Evolutionary conservation across 2,113 vertebrate species (phyloP).

Genomic region (Regulus satrapa): DNA sequence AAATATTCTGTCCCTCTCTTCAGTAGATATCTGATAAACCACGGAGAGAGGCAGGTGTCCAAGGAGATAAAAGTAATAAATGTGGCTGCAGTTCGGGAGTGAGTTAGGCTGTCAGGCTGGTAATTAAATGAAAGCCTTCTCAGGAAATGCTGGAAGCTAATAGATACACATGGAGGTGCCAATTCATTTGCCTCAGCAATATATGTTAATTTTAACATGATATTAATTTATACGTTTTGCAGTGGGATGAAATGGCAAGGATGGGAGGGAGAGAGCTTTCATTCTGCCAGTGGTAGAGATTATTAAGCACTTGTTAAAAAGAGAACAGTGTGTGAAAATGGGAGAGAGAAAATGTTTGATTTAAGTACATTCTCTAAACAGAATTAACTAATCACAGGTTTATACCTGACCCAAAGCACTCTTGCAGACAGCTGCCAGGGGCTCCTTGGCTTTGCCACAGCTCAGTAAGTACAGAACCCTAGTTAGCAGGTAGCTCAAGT

Average conservation of each 20-base stretch:
- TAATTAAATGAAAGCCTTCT: slow-evolving; percentile 47
- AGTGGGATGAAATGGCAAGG: background rate
- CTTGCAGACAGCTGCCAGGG: background rate
- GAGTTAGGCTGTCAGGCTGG: slow-evolving; percentile 15
- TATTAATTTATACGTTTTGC: slow-evolving; percentile 15
- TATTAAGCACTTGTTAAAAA: background rate
- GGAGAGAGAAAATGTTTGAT: background rate
- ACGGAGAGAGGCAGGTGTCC: background rate
- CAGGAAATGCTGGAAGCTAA: slow-evolving; percentile 34
- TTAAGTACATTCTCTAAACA: background rate
- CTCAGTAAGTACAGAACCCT: background rate
- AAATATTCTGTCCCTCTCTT: slow-evolving; percentile 13
- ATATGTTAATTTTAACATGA: slow-evolving; percentile 28
- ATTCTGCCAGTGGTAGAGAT: background rate
- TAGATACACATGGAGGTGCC: background rate
- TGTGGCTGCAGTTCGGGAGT: background rate
- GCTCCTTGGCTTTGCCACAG: background rate
- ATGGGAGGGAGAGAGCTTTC: background rate
- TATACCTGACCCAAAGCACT: background rate
- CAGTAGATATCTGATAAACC: slow-evolving; percentile 25
- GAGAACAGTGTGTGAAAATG: background rate
- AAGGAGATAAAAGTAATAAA: slow-evolving; percentile 48
- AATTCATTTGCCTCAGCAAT: slow-evolving; percentile 30
- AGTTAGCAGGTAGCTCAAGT: background rate
- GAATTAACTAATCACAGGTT: background rate